Evolutionary conservation across 1,140 invertebrate genomes (phyloP), one percentile per base, ranked within the genome.

Genomic region (Bombus consobrinus): DNA sequence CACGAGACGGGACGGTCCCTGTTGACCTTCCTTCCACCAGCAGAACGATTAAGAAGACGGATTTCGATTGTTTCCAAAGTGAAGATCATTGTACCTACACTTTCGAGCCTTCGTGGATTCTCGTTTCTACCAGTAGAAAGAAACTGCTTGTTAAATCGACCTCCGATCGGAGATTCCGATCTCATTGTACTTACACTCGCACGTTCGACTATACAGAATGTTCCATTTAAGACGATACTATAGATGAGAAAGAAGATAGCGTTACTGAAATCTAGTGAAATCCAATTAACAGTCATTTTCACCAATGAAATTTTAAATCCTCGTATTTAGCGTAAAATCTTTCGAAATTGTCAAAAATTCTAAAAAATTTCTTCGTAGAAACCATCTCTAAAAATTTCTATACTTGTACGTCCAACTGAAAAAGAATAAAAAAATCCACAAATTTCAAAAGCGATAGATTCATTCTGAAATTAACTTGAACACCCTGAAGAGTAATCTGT

Each of bases 1-100:
- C 91, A 87, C 88, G 81, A 81, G 79, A 39, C 84, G 83, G 0
- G 37, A 69, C 62, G 66, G 75, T 57, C 59, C 59, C 39, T 34
- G 41, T 37, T 71, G 47, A 69, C 39, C 82, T 84, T 78, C 66
- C 82, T 84, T 78, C 78, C 66, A 32, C 34, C 59, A 2, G 37
- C 28, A 9, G 77, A 78, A 72, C 25, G 32, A 43, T 74, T 81
- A 66, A 80, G 57, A 69, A 81, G 53, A 74, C 62, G 57, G 37
- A 34, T 76, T 86, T 82, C 84, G 39, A 81, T 76, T 66, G 72
- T 71, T 34, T 34, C 62, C 3, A 15, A 66, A 68, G 25, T 37
- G 43, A 32, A 6, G 59, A 75, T 66, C 72, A 25, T 68, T 57
- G 81, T 37, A 53, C 18, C 47, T 22, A 53, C 81, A 34, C 34